Evolutionary conservation across 2,113 vertebrate genomes (phyloP), one percentile per base, ranked within the genome.

Genomic region (Dipodomys spectabilis): DNA sequence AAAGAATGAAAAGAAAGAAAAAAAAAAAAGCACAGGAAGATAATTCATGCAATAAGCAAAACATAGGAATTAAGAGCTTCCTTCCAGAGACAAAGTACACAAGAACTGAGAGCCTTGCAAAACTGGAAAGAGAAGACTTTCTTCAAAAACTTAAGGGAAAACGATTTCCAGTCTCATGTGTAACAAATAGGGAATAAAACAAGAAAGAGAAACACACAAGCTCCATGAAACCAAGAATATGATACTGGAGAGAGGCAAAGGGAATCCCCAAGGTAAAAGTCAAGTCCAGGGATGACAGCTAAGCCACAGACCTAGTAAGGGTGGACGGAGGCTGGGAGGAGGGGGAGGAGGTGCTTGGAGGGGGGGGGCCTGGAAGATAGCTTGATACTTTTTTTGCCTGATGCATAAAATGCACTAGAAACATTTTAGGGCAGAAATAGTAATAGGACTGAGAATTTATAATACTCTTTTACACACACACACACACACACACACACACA

Each of bases 61-160:
- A 78, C 22, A n/a, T 11, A 19, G 13, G 13, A 82, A 93, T 44
- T 86, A 92, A 93, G 4, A 92, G 5, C 30, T 72, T 89, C 77
- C 60, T 93, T 89, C 27, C 45, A 93, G 84, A 93, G 20, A 82
- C 6, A 90, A 83, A 80, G 82, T 15, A 85, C 32, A 49, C 12
- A 74, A 88, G 23, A 96, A 89, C 22, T 86, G 25, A n/a, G 62
- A 88, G 68, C 65, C 80, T 23, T 88, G 18, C 11, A 30, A 64
- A 95, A 67, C 0, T 44, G 18, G 75, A 65, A 90, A 88, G 79
- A 88, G 15, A 94, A 64, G 32, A 71, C 57, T 74, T 75, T 88
- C 73, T 75, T 84, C 62, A 80, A 84, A 84, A 93, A 65, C 39
- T 30, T 64, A 90, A 30, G 13, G 23, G 13, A 79, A 94, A 90